These are phyloP conservation scores for Colistium nudipinnis DNA, from an alignment of 2,113 vertebrate species.

Conservation along the genomic window DNA sequence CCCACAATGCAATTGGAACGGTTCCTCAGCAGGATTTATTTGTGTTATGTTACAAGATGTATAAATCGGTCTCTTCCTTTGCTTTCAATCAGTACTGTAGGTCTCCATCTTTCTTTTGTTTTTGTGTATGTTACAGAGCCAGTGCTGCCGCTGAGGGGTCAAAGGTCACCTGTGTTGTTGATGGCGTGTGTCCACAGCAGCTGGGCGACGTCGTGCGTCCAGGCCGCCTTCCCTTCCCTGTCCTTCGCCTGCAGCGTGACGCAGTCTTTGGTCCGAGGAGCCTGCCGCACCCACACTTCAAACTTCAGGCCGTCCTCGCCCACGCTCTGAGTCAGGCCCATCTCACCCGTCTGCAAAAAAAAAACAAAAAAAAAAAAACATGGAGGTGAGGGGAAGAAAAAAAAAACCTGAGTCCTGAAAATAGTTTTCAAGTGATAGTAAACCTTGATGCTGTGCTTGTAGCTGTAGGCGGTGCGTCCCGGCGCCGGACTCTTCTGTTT, in stretches of 20 bases:
- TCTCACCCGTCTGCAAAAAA: conserved; percentile 85
- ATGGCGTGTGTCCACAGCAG: conserved; percentile 92
- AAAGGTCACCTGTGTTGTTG: conserved; percentile 84
- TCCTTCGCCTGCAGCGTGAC: conserved; percentile 85
- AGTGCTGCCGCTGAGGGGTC: neutral
- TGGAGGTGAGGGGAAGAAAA: neutral
- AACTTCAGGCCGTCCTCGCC: conserved; percentile 88
- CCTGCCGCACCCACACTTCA: conserved; percentile 89
- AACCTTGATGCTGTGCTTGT: conserved; percentile 87
- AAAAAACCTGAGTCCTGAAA: no score
- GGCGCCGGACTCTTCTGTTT: conserved; percentile 85
- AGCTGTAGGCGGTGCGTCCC: conserved; percentile 81
- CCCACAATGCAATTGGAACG: no score
- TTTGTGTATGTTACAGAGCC: no score
- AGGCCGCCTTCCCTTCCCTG: conserved; percentile 78
- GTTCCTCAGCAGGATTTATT: no score
- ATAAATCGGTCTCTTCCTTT: no score
- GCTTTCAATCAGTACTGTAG: no score
- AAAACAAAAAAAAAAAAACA: neutral
- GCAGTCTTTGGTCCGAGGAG: conserved; percentile 83
- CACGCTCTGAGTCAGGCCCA: conserved; percentile 91
- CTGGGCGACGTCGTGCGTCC: conserved; percentile 89
- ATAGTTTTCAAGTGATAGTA: no score
- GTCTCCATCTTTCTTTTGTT: no score
- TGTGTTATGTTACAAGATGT: no score